Conservation (phyloP, 2,113 vertebrate genomes). For the Cariama cristata region DNA sequence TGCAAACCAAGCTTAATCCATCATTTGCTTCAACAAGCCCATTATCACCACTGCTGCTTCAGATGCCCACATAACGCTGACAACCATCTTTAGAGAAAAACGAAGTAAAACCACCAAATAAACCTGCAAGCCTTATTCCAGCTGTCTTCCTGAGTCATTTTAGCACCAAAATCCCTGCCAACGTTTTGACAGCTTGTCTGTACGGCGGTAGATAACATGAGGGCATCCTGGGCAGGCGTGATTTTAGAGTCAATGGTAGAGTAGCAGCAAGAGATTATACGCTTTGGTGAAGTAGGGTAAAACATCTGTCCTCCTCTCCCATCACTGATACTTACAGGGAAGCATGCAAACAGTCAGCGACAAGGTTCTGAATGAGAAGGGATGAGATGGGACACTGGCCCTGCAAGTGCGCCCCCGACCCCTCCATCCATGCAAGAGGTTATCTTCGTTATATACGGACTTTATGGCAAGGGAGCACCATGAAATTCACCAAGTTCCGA, state of each 20-base stretch:
- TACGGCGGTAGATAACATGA: background rate
- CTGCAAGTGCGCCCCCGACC: accelerated
- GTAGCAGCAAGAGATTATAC: background rate
- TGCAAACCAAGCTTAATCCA: background rate
- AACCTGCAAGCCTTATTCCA: background rate
- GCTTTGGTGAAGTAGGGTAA: background rate
- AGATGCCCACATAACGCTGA: background rate
- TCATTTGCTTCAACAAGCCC: background rate
- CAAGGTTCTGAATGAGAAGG: background rate
- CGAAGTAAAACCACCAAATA: background rate
- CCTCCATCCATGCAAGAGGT: background rate
- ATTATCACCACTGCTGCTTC: background rate
- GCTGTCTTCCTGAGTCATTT: background rate
- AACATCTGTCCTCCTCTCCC: background rate
- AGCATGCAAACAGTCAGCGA: background rate
- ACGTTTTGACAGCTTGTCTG: slow-evolving; percentile 37
- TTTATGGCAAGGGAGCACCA: background rate
- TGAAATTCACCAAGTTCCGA: background rate
- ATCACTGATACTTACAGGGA: background rate
- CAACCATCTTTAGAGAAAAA: background rate
- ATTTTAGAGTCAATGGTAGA: background rate
- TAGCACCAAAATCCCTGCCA: background rate
- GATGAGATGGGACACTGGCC: background rate
- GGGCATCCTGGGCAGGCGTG: background rate
- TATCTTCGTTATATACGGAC: background rate